Conservation (phyloP, 2,797 vertebrate species). For the Todus mexicanus region DNA sequence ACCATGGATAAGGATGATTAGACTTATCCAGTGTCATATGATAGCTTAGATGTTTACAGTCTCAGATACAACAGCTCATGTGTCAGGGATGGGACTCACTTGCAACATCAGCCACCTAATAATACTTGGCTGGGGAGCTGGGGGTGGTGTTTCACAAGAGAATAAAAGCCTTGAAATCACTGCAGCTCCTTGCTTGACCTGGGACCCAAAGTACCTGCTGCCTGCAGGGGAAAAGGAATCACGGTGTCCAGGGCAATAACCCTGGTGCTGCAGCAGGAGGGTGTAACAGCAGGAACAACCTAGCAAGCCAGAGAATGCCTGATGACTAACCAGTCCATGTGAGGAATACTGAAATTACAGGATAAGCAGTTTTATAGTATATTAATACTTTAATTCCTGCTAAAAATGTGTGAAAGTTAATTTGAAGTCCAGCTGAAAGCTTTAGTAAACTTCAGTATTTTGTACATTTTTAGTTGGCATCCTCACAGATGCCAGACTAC, state of each 20-base stretch:
- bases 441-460: not conserved
- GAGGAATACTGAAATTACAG: not conserved
- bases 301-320: not conserved
- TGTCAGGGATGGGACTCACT: constrained; percentile 4
- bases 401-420: not conserved
- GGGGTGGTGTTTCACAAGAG: not conserved
- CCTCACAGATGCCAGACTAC: not conserved
- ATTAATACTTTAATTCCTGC: not conserved
- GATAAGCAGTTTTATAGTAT: not conserved
- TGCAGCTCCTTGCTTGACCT: not conserved
- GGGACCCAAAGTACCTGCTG: not conserved
- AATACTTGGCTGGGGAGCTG: not conserved
- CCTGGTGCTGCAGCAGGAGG: not conserved
- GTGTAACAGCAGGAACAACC: not conserved
- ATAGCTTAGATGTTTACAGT: constrained; percentile 46
- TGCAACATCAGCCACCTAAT: not conserved
- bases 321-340: not conserved
- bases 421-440: not conserved
- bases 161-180: not conserved
- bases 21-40: constrained; percentile 13
- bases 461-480: not conserved
- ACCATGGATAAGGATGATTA: constrained; percentile 23
- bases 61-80: constrained; percentile 1
- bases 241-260: not conserved
- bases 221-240: not conserved